A percentile compares a stretch with the other conserved stretches of the same genome.
These are phyloP conservation scores for Heterohyrax brucei DNA, from an alignment of 2,797 vertebrate genomes.

Conservation along the genomic window DNA sequence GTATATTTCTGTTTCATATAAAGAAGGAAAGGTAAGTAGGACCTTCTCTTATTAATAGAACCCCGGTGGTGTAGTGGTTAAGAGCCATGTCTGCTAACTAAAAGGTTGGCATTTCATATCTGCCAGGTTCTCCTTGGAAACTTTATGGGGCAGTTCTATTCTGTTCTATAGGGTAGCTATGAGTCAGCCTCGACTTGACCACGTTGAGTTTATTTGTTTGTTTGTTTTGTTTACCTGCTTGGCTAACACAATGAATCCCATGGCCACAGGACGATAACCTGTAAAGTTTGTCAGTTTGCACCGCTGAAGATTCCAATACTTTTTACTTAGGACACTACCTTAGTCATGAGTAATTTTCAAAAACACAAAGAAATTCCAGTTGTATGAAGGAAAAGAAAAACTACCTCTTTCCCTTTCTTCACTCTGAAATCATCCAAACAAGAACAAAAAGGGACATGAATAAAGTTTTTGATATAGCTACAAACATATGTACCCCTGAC, in stretches of 20 bases:
- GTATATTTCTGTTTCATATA: neutral
- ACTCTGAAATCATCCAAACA: neutral
- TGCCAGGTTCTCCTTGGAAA: no score
- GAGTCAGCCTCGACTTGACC: no score
- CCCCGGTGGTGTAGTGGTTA: no score
- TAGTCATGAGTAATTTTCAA: neutral
- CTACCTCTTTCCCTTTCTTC: neutral
- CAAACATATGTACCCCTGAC: neutral
- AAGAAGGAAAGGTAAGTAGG: neutral
- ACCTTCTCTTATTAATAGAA: conserved; percentile 16
- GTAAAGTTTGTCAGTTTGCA: neutral
- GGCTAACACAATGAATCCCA: neutral
- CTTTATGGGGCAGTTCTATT: no score
- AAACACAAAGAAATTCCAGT: neutral
- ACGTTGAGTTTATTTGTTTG: no score
- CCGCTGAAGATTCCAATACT: neutral
- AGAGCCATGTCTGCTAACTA: no score
- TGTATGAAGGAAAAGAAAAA: neutral
- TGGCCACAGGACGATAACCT: neutral
- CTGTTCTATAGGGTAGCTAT: no score
- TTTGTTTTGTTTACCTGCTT: neutral
- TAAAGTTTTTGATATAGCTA: conserved; percentile 33
- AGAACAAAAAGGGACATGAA: neutral
- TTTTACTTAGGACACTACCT: neutral
- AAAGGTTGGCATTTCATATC: no score